Evolutionary conservation across 2,113 vertebrate genomes (phyloP).

Genomic region (Amblyornis subalaris): DNA sequence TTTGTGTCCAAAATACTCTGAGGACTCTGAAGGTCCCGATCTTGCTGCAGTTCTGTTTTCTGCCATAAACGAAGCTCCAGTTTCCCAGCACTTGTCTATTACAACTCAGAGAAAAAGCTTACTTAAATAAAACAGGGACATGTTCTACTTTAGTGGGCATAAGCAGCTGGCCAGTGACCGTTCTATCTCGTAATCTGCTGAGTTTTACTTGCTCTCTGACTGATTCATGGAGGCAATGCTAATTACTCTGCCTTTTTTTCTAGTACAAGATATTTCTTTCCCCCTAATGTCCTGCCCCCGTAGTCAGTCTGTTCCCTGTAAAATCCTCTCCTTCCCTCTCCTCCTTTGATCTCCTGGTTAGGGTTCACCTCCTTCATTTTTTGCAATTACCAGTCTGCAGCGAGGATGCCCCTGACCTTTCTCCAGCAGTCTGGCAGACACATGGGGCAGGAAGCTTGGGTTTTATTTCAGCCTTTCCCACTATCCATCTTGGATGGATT

Average conservation of each 20-base stretch:
- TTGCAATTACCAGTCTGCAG: constrained; percentile 69
- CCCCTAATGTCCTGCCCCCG: background rate
- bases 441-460: constrained; percentile 71
- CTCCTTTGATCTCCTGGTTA: constrained; percentile 69
- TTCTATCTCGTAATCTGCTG: background rate
- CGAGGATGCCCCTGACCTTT: constrained; percentile 70
- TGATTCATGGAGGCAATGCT: constrained; percentile 9
- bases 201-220: background rate
- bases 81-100: background rate
- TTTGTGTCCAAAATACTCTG: fast-evolving
- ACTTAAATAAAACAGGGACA: fast-evolving
- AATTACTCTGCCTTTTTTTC: background rate
- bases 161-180: background rate
- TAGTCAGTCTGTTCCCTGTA: constrained; percentile 17
- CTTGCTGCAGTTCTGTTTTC: background rate
- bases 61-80: background rate
- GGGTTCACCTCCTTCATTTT: constrained; percentile 67
- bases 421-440: constrained; percentile 71
- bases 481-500: constrained; percentile 69
- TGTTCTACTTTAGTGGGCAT: fast-evolving
- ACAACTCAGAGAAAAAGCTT: fast-evolving
- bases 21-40: background rate
- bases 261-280: background rate
- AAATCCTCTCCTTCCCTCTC: background rate
- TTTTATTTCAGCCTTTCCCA: constrained; percentile 51